Conservation (phyloP, 2,888 invertebrate genomes). For the Pachydiplax longipennis region DNA sequence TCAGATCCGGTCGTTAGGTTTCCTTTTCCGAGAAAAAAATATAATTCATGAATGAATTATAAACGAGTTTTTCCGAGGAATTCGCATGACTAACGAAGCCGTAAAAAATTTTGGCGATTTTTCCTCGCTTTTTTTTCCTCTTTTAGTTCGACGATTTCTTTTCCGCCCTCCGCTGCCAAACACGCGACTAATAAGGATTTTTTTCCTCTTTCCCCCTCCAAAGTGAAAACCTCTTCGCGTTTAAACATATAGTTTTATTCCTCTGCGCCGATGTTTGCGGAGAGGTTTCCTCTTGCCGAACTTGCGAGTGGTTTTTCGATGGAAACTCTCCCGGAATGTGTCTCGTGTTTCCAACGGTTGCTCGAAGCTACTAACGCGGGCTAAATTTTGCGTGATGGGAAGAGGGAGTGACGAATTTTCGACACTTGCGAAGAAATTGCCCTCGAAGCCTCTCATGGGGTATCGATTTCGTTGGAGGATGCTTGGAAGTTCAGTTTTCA, state of each 20-base stretch:
- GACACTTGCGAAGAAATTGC: no score
- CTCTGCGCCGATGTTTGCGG: not conserved
- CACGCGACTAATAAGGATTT: not conserved
- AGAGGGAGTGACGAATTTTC: no score
- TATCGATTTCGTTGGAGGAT: no score
- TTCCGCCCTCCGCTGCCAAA: not conserved
- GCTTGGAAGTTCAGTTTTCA: no score
- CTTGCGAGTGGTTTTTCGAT: not conserved
- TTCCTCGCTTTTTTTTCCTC: not conserved
- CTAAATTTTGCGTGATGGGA: no score
- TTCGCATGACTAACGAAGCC: constrained; percentile 1
- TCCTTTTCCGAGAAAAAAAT: not conserved
- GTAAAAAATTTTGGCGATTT: not conserved
- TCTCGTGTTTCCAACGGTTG: no score
- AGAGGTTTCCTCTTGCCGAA: not conserved
- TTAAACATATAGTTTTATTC: not conserved
- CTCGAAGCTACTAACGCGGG: no score
- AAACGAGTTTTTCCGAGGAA: not conserved
- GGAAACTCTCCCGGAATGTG: no score
- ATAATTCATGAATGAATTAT: not conserved
- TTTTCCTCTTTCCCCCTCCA: not conserved
- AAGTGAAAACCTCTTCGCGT: not conserved
- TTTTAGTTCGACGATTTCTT: not conserved
- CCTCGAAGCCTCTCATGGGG: no score
- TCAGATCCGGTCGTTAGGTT: not conserved